Evolutionary conservation across 2,888 invertebrate genomes (phyloP).

Genomic region (Baronia brevicornis): DNA sequence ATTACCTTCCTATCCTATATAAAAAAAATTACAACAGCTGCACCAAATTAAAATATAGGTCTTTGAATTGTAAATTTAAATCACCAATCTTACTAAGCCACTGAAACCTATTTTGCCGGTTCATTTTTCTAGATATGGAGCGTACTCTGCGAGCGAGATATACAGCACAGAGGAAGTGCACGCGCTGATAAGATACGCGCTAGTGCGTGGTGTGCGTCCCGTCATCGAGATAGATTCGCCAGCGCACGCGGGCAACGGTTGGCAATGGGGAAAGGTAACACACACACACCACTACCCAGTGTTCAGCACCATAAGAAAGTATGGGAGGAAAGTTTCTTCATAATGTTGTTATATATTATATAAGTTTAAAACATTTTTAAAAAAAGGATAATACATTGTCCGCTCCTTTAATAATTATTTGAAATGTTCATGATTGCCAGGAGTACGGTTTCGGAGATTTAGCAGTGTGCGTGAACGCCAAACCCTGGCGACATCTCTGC

Average conservation of each 20-base stretch:
- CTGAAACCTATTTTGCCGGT: too few species aligned
- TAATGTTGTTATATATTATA: too few species aligned
- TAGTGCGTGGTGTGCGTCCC: slow-evolving; percentile 86
- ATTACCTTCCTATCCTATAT: too few species aligned
- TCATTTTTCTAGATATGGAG: slow-evolving; percentile 78
- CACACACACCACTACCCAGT: too few species aligned
- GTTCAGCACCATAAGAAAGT: too few species aligned
- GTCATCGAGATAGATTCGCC: slow-evolving; percentile 94
- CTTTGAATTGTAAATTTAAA: too few species aligned
- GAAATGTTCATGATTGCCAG: slow-evolving; percentile 28
- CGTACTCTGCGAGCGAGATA: slow-evolving; percentile 80
- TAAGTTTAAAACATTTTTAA: too few species aligned
- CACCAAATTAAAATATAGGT: too few species aligned
- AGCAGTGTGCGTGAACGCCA: slow-evolving; percentile 79
- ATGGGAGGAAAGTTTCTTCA: too few species aligned
- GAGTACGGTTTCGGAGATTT: slow-evolving; percentile 77
- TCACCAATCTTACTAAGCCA: too few species aligned
- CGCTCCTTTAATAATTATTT: too few species aligned
- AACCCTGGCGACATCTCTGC: slow-evolving; percentile 83
- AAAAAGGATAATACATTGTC: background rate
- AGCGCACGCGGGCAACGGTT: slow-evolving; percentile 88
- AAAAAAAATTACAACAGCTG: too few species aligned
- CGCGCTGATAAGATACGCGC: slow-evolving; percentile 84
- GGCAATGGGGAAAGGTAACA: slow-evolving; percentile 86
- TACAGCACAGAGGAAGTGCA: slow-evolving; percentile 80